These are phyloP conservation scores for Apodemia zela DNA, from an alignment of 2,888 invertebrate species.

Conservation along the genomic window DNA sequence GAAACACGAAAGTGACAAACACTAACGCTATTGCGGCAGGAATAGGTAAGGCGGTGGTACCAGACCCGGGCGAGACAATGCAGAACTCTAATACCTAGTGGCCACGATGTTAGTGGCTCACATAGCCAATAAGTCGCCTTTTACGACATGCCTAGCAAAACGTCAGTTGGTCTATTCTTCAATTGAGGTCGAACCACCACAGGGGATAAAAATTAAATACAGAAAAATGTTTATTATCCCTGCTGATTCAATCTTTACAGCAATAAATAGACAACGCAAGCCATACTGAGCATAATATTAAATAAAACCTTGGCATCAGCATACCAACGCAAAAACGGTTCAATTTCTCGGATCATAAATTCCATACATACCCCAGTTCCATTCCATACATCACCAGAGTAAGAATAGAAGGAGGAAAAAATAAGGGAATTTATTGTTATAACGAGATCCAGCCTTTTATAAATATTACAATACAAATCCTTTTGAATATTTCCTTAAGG, in stretches of 20 bases:
- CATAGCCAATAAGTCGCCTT: too few species aligned
- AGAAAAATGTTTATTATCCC: not conserved
- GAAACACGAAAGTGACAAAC: too few species aligned
- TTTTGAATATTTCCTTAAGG: not conserved
- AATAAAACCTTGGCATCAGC: slow-evolving; percentile 3
- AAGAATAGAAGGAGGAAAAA: slow-evolving; percentile 15
- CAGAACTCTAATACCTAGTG: too few species aligned
- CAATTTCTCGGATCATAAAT: slow-evolving; percentile 24
- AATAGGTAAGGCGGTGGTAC: too few species aligned
- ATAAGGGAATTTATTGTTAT: slow-evolving; percentile 28
- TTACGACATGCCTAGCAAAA: too few species aligned
- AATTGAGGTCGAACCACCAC: too few species aligned
- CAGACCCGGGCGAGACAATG: too few species aligned
- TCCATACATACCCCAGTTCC: slow-evolving; percentile 22
- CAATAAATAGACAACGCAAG: not conserved
- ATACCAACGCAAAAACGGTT: slow-evolving; percentile 4
- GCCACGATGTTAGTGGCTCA: too few species aligned
- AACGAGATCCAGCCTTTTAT: slow-evolving; percentile 12
- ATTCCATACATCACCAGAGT: slow-evolving; percentile 21
- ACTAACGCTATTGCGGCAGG: too few species aligned
- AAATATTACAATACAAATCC: slow-evolving; percentile 6
- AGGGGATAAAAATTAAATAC: too few species aligned
- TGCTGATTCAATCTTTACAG: not conserved
- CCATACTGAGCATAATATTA: not conserved
- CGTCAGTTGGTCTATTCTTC: too few species aligned